These are phyloP conservation scores for Psilanteris sp. DNA, from an alignment of 1,140 invertebrate genomes.

Conservation along the genomic window DNA sequence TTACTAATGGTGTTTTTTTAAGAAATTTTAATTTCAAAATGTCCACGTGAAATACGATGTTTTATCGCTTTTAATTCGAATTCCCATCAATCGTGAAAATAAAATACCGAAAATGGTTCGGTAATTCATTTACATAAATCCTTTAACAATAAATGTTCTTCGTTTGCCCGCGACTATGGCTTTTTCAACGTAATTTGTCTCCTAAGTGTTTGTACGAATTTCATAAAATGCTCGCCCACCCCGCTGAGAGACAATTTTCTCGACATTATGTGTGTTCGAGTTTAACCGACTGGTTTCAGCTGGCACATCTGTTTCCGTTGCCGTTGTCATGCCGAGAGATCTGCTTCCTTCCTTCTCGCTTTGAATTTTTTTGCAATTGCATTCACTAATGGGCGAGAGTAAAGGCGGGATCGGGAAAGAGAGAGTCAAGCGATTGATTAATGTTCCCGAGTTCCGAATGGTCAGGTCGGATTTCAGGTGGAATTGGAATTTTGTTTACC, in stretches of 20 bases:
- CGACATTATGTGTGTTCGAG: neutral
- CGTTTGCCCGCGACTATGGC: too few relatives aligned
- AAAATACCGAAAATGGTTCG: too few relatives aligned
- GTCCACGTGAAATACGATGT: too few relatives aligned
- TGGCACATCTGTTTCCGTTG: slow-evolving; percentile 63
- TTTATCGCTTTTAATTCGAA: too few relatives aligned
- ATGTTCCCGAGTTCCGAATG: slow-evolving; percentile 22
- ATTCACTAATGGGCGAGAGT: slow-evolving; percentile 19
- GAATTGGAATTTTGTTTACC: slow-evolving; percentile 23
- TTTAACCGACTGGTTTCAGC: slow-evolving; percentile 41
- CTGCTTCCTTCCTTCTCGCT: slow-evolving; percentile 18
- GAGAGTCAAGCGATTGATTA: slow-evolving; percentile 26
- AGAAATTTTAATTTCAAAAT: too few relatives aligned
- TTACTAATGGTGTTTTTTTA: too few relatives aligned
- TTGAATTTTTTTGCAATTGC: slow-evolving; percentile 38
- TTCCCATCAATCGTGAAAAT: too few relatives aligned
- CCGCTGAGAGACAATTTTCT: slow-evolving; percentile 1
- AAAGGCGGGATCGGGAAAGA: slow-evolving; percentile 20
- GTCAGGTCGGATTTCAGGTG: slow-evolving; percentile 20
- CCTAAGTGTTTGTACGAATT: too few relatives aligned
- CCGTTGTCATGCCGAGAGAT: slow-evolving; percentile 8
- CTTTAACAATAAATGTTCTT: too few relatives aligned
- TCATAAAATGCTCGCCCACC: too few relatives aligned
- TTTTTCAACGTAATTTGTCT: too few relatives aligned
- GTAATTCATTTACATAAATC: too few relatives aligned